Evolutionary conservation across 2,113 vertebrate genomes (phyloP), one percentile per base, ranked within the genome.

Genomic region (Glareola pratincola): DNA sequence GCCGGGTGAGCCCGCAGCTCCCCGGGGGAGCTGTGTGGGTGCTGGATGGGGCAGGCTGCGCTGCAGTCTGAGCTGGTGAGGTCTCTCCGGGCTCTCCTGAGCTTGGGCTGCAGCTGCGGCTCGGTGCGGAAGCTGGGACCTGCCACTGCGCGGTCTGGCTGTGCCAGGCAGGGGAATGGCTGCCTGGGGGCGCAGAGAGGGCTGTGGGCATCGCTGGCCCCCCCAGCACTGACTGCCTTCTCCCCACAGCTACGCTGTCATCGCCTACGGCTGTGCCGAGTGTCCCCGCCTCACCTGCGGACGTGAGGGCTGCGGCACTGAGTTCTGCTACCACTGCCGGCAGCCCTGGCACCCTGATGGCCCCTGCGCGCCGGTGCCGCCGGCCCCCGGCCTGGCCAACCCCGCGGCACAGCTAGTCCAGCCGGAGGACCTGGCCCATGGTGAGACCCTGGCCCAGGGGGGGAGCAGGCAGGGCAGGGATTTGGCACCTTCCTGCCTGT

Each of bases 251-350:
- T 99, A 98, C 5, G 98, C 98, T 22, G 99, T 99, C 90, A 98
- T 99, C 7, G 99, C 99, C 43, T 98, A 98, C 0, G 98, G 98
- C 91, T 99, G 98, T 85, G 98, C 98, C 0, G 98, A 98, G 59
- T 99, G 98, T 88, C 99, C 99, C 37, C 98, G 98, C 92, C 98
- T 99, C 89, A 98, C 98, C 92, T 99, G 99, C 3, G 98, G 98
- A 8, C 98, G 98, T 0, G 98, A 98, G 56, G 99, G 98, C 71
- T 99, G 99, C 5, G 97, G 98, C 76, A 98, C 98, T 0, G 98
- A 99, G 97, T 99, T 99, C 98, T 99, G 99, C 96, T 99, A 99
- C 98, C 99, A 98, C 98, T 99, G 99, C 92, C 98, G 98, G 50
- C 99, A 99, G 98, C 98, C 98, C 85, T 99, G 99, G 99, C 99